Conservation (phyloP, 2,113 vertebrate species). For the Sinosuthora webbiana region DNA sequence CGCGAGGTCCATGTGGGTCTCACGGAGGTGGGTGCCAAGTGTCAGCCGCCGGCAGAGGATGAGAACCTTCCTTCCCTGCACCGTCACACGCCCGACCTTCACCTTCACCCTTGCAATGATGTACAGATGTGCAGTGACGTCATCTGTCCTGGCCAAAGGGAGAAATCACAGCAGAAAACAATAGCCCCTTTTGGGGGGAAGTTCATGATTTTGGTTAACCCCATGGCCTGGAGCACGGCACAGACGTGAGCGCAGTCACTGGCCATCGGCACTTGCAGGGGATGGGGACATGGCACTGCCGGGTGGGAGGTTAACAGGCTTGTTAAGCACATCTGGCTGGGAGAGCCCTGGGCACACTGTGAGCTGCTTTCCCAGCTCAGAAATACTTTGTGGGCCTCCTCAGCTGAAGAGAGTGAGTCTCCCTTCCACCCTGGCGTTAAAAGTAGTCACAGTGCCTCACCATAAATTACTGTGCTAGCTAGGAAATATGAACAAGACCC, state of each 20-base stretch:
- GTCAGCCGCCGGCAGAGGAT: not conserved
- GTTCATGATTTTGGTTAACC: not conserved
- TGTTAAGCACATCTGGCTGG: not conserved
- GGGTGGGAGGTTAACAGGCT: not conserved
- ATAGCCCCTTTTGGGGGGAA: not conserved
- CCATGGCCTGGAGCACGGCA: rapidly evolving
- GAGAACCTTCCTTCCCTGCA: not conserved
- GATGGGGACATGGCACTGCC: rapidly evolving
- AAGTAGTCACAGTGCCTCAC: not conserved
- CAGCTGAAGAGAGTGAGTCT: not conserved
- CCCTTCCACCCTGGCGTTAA: rapidly evolving
- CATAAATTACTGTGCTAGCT: not conserved
- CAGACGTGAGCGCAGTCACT: rapidly evolving
- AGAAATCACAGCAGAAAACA: not conserved
- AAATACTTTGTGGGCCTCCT: not conserved
- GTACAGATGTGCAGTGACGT: not conserved
- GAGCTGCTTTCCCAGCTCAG: not conserved
- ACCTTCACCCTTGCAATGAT: not conserved
- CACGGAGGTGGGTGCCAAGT: not conserved
- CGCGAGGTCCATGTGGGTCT: rapidly evolving
- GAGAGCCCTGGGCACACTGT: not conserved
- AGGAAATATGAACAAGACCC: not conserved
- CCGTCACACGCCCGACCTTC: rapidly evolving
- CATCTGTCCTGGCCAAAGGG: not conserved
- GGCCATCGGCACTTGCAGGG: rapidly evolving